Conservation (phyloP, 2,797 vertebrate species). For the Syngnathus rostellatus region DNA sequence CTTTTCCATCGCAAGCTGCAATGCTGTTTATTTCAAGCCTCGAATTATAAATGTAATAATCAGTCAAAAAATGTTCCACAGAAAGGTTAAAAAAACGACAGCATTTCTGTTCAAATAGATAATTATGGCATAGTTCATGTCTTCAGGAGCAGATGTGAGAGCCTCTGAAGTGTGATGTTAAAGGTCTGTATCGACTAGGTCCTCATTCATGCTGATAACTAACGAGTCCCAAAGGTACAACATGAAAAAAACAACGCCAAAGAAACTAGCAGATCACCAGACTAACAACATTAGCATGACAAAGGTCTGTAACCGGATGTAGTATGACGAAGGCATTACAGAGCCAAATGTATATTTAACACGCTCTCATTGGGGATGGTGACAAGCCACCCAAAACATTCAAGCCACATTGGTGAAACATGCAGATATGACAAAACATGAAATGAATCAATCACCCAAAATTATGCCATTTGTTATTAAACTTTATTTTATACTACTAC, state of each 20-base stretch:
- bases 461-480: neutral
- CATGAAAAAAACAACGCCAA: constrained; percentile 13
- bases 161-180: constrained; percentile 46
- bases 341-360: constrained; percentile 9
- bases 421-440: neutral
- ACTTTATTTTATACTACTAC: neutral
- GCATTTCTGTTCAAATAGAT: neutral
- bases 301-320: constrained; percentile 51
- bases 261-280: constrained; percentile 52
- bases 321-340: constrained; percentile 39
- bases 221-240: constrained; percentile 62
- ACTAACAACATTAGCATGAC: constrained; percentile 61
- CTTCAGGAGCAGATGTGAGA: constrained; percentile 52
- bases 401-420: neutral
- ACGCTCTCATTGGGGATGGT: constrained; percentile 18
- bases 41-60: too few relatives aligned
- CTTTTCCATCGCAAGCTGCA: too few relatives aligned
- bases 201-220: constrained; percentile 42
- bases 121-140: constrained; percentile 8
- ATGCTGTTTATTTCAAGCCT: too few relatives aligned
- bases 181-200: constrained; percentile 25
- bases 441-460: neutral
- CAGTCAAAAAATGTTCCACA: too few relatives aligned
- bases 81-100: too few relatives aligned
- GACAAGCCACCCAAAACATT: constrained; percentile 22